Conservation (phyloP, 2,888 invertebrate species). For the Sminthurides aquaticus region DNA sequence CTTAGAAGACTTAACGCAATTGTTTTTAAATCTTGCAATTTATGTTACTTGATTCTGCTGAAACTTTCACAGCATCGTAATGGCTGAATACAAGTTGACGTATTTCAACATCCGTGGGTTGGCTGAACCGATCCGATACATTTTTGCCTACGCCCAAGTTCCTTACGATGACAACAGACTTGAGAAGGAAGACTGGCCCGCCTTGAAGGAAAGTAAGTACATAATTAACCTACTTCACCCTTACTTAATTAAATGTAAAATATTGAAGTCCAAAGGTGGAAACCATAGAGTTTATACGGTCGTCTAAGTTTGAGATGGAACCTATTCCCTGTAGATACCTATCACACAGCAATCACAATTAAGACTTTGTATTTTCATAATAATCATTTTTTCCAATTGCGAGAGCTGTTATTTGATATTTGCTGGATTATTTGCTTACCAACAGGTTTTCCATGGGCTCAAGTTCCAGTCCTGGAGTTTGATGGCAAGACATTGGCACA, state of each 20-base stretch:
- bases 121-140: slow-evolving; percentile 19
- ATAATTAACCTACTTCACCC: no score
- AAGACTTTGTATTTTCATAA: no score
- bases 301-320: no score
- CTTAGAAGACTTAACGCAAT: no score
- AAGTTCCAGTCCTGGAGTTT: slow-evolving; percentile 39
- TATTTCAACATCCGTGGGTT: slow-evolving; percentile 23
- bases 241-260: no score
- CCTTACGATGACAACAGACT: slow-evolving; percentile 30
- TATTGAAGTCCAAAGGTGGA: no score
- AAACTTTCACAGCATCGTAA: neutral
- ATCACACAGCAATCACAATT: no score
- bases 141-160: slow-evolving; percentile 27
- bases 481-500: slow-evolving; percentile 40
- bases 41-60: neutral
- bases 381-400: no score
- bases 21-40: no score
- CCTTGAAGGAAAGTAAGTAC: slow-evolving; percentile 21
- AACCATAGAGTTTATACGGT: no score
- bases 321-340: no score
- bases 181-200: slow-evolving; percentile 20
- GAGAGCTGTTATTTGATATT: neutral
- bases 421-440: neutral
- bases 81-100: slow-evolving; percentile 21
- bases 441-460: slow-evolving; percentile 40